Conservation (phyloP, 2,797 vertebrate genomes). For the Neosilurus hyrtlii region DNA sequence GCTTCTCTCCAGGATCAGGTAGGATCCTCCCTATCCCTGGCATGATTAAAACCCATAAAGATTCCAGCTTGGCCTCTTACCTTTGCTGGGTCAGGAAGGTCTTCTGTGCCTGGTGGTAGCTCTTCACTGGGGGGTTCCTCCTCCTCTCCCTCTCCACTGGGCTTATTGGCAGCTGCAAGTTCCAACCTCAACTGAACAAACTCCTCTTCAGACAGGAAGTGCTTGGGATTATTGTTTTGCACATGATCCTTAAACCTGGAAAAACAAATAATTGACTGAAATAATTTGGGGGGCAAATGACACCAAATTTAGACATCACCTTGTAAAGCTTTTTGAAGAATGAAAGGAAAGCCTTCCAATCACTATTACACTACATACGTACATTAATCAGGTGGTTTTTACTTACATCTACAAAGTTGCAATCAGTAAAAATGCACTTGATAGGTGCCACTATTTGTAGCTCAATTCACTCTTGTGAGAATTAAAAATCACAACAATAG, state of each 20-base stretch:
- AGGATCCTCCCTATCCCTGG: constrained; percentile 62
- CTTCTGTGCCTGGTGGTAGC: constrained; percentile 85
- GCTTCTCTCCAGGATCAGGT: constrained; percentile 64
- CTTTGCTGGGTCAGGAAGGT: constrained; percentile 95
- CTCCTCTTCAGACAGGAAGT: constrained; percentile 89
- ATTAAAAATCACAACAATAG: no score
- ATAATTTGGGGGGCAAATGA: neutral
- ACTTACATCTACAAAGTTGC: no score
- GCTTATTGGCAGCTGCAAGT: constrained; percentile 83
- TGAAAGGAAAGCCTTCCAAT: no score
- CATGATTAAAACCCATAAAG: constrained; percentile 43
- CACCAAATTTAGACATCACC: neutral
- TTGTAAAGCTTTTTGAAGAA: no score
- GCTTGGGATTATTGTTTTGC: constrained; percentile 90
- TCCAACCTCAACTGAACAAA: constrained; percentile 90
- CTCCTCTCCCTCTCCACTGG: constrained; percentile 69
- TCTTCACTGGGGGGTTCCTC: constrained; percentile 75
- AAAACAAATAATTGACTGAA: neutral
- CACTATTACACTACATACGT: no score
- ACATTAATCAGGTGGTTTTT: no score
- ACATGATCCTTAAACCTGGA: constrained; percentile 94
- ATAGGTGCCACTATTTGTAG: no score
- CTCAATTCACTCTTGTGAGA: no score
- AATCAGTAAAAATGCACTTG: no score
- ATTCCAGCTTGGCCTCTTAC: constrained; percentile 63